Evolutionary conservation across 1,140 invertebrate species (phyloP), one percentile per base, ranked within the genome.

Genomic region (Saccostrea cuccullata): DNA sequence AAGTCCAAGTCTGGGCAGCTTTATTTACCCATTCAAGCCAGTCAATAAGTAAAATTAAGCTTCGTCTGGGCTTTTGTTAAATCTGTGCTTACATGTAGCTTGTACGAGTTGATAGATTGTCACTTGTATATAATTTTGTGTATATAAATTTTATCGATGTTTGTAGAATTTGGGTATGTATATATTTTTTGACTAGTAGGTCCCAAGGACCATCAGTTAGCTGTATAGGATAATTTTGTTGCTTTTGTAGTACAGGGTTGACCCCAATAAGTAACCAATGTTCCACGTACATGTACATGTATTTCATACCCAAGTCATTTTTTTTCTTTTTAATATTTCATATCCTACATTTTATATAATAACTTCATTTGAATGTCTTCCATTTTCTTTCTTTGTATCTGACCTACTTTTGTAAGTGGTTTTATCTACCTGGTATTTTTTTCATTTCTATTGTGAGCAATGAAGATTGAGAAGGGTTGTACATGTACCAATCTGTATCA

Each of bases 121-220:
- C 23, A 36, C 70, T 77, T 13, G 13, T 77, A 30, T 15, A 77
- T 26, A 36, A 77, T 77, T 36, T 11, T 77, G 12, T 77, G 30
- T 36, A 77, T 36, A 77, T 26, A 77, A 77, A 77, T 15, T 36
- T 15, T 77, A 30, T 77, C 47, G 6, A 30, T 77, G 70, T 23
- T 26, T 77, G 30, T 77, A 77, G 13, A 36, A 30, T 5, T 64
- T 64, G 20, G 58, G 26, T 77, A 77, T 77, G 13, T 77, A 77
- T 77, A 77, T 77, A 77, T 77, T 77, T 77, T 77, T 26, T 77
- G 70, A 30, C 60, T 77, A 77, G 70, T 77, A 77, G 70, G 70
- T 77, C 70, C 70, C 70, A 77, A 77, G 70, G 70, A 77, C 70
- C 70, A 77, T 11, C 70, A 30, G 36, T 36, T 77, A 15, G 70